Percentiles rank a stretch among this genome's conserved stretches.
Conservation (phyloP, 2,888 invertebrate species). For the Argyra leucocephala region DNA sequence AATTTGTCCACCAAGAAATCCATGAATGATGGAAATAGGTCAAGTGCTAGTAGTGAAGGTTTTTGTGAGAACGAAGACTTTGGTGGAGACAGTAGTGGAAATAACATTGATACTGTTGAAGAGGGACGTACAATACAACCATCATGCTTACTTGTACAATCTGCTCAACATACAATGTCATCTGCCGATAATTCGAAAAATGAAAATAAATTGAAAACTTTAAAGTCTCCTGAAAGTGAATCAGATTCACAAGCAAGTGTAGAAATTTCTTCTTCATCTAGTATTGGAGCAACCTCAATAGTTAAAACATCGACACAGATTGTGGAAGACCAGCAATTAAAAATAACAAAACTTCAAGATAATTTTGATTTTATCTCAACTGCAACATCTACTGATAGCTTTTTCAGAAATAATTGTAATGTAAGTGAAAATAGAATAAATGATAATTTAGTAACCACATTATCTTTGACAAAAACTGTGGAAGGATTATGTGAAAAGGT, state of each 20-base stretch:
- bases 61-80: constrained; percentile 91
- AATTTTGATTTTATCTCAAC: background rate
- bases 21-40: constrained; percentile 66
- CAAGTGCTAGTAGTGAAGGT: constrained; percentile 90
- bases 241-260: constrained; percentile 39
- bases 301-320: background rate
- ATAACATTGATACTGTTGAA: constrained; percentile 43
- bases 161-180: background rate
- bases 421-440: constrained; percentile 15
- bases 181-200: background rate
- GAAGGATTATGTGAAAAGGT: background rate
- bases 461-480: background rate
- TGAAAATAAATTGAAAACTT: constrained; percentile 7
- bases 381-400: background rate
- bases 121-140: constrained; percentile 28
- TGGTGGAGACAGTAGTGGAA: constrained; percentile 58
- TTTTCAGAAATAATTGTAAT: constrained; percentile 22
- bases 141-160: constrained; percentile 16
- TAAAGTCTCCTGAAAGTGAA: constrained; percentile 26
- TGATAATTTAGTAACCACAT: background rate
- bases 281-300: constrained; percentile 8
- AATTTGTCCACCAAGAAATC: constrained; percentile 22
- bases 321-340: background rate
- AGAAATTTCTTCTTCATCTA: constrained; percentile 30
- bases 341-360: background rate